These are phyloP conservation scores for Ceratotherium simum DNA, from an alignment of 2,113 vertebrate genomes.

Conservation along the genomic window DNA sequence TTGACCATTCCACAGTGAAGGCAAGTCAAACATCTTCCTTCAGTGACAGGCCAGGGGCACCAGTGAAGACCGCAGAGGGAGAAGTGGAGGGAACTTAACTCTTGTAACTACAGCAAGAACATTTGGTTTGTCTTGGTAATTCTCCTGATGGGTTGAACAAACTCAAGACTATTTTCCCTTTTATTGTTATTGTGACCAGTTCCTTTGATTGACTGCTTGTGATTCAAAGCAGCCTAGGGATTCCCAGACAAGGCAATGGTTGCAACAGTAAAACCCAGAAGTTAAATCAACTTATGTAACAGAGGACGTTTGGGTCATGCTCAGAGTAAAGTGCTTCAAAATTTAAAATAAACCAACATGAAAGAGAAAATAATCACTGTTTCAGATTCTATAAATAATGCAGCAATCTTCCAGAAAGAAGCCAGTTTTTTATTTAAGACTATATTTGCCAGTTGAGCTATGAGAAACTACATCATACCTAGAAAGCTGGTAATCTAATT, in stretches of 20 bases:
- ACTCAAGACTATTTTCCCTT: background rate
- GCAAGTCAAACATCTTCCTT: background rate
- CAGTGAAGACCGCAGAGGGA: background rate
- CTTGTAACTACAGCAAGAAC: background rate
- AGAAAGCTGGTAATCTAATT: conserved; percentile 56
- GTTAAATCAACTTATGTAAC: background rate
- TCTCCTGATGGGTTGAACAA: background rate
- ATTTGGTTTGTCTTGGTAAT: background rate
- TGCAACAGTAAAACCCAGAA: background rate
- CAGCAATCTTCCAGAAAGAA: conserved; percentile 49
- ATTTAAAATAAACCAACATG: conserved; percentile 53
- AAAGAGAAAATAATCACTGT: conserved; percentile 24
- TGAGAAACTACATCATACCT: conserved; percentile 6
- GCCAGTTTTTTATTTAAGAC: conserved; percentile 54
- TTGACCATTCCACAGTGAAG: background rate
- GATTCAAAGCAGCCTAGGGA: conserved; percentile 6
- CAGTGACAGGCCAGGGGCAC: background rate
- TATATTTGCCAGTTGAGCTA: conserved; percentile 37
- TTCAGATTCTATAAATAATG: conserved; percentile 69
- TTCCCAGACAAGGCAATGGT: background rate
- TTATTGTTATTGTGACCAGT: background rate
- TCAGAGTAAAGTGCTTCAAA: conserved; percentile 26
- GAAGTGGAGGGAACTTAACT: background rate
- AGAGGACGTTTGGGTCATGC: background rate
- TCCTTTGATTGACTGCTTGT: background rate